phyloP scores from a whole-genome alignment of 2,888 invertebrate genomes.

The Hololepta plana region DNA sequence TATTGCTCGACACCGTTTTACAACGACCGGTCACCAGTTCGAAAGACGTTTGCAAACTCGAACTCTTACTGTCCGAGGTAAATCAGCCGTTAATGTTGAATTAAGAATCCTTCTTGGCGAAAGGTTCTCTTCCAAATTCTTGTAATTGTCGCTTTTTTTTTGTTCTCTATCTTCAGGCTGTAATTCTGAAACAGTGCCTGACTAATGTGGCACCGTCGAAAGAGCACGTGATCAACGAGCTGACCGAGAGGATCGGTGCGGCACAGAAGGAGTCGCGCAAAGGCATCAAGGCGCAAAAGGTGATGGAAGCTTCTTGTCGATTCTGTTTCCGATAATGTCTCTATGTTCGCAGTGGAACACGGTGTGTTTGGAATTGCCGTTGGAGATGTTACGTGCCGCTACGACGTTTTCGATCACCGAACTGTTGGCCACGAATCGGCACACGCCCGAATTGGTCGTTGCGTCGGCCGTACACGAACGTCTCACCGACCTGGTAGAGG shows the following conservation, averaged over 20 bases:
- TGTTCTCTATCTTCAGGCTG: conserved; percentile 36
- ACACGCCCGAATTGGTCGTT: conserved; percentile 72
- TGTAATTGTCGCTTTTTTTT: no score
- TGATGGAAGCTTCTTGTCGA: conserved; percentile 20
- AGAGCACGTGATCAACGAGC: conserved; percentile 61
- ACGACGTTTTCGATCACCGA: conserved; percentile 66
- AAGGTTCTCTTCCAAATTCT: no score
- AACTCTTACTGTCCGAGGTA: conserved; percentile 76
- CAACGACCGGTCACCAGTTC: conserved; percentile 63
- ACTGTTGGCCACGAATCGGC: conserved; percentile 62
- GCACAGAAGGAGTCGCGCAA: conserved; percentile 57
- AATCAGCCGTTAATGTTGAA: conserved; percentile 5
- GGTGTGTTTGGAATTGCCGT: conserved; percentile 64
- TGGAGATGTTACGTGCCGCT: conserved; percentile 60
- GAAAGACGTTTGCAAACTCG: conserved; percentile 65
- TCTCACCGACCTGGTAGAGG: conserved; percentile 52
- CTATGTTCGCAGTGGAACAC: conserved; percentile 68
- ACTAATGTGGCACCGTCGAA: conserved; percentile 51
- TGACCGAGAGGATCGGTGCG: conserved; percentile 54
- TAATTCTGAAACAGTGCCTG: conserved; percentile 66
- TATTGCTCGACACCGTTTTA: conserved; percentile 73
- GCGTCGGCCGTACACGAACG: conserved; percentile 81
- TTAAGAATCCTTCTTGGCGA: background rate
- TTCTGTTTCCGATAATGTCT: background rate
- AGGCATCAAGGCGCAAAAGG: conserved; percentile 82